Conservation (phyloP, 53 echinoderm and acorn worm species). For the Hippasteria phrygiana region DNA sequence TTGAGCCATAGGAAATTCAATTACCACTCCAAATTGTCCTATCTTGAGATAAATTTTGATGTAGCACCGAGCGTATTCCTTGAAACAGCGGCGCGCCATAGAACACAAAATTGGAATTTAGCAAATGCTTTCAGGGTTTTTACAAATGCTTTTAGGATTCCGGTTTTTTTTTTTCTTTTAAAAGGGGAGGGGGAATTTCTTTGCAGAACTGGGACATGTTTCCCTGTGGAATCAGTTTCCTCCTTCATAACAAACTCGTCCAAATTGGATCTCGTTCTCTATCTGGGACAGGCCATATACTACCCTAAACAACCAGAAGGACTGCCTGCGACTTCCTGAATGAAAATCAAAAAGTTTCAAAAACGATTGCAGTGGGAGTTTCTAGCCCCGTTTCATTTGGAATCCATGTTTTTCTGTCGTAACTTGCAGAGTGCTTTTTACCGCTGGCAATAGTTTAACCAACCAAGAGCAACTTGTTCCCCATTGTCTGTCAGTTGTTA, state of each 20-base stretch:
- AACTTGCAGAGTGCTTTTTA: background rate
- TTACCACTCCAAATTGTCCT: background rate
- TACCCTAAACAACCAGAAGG: too few relatives aligned
- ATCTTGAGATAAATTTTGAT: background rate
- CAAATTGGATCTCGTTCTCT: background rate
- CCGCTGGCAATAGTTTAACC: background rate
- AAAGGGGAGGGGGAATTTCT: background rate
- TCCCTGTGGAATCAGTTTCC: background rate
- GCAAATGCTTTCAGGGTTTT: background rate
- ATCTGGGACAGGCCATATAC: background rate
- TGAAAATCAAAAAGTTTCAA: background rate
- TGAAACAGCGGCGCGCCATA: background rate
- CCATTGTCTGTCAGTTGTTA: too few relatives aligned
- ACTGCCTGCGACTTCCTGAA: too few relatives aligned
- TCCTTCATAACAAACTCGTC: background rate
- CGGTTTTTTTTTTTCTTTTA: background rate
- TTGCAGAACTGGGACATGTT: background rate
- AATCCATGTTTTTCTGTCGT: background rate
- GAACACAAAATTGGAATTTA: background rate
- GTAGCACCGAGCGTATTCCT: background rate
- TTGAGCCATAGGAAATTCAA: conserved; percentile 1
- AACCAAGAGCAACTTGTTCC: background rate
- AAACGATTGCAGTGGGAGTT: background rate
- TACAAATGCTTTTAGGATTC: background rate
- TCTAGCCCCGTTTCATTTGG: background rate